Conservation (phyloP, 2,888 invertebrate species). For the Girardia tigrina region DNA sequence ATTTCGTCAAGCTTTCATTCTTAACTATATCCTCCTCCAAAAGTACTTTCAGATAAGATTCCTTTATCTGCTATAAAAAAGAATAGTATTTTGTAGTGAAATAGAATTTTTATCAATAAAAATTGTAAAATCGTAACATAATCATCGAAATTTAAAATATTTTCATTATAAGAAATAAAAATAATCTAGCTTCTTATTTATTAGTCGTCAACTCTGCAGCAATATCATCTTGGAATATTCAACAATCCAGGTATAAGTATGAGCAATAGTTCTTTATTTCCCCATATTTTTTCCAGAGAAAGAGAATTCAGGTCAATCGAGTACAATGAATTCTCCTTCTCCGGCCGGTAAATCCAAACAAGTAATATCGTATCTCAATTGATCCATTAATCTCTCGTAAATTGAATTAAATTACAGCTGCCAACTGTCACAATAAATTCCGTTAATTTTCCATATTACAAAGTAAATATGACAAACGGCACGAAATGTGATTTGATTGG, state of each 20-base stretch:
- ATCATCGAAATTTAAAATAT: neutral
- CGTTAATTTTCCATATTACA: conserved; percentile 68
- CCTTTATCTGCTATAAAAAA: no score
- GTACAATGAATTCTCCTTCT: neutral
- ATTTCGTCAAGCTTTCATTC: no score
- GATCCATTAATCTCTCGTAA: neutral
- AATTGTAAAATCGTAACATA: neutral
- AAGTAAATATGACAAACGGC: conserved; percentile 66
- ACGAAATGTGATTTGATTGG: conserved; percentile 79
- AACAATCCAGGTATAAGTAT: neutral
- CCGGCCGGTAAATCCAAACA: neutral
- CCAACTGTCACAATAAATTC: conserved; percentile 58
- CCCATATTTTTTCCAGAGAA: neutral
- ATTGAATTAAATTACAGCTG: conserved; percentile 42
- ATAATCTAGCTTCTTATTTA: neutral
- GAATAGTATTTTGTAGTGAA: no score
- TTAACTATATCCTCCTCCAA: no score
- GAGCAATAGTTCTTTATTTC: neutral
- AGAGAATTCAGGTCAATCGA: neutral
- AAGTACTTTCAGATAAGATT: neutral
- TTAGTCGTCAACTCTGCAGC: neutral
- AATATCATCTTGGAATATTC: neutral
- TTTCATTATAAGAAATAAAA: neutral
- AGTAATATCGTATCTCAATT: neutral
- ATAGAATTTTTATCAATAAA: neutral